Percentiles rank a stretch among this genome's conserved stretches.
These are phyloP conservation scores for Stenchaetothrips biformis DNA, from an alignment of 2,888 invertebrate species.

Conservation along the genomic window DNA sequence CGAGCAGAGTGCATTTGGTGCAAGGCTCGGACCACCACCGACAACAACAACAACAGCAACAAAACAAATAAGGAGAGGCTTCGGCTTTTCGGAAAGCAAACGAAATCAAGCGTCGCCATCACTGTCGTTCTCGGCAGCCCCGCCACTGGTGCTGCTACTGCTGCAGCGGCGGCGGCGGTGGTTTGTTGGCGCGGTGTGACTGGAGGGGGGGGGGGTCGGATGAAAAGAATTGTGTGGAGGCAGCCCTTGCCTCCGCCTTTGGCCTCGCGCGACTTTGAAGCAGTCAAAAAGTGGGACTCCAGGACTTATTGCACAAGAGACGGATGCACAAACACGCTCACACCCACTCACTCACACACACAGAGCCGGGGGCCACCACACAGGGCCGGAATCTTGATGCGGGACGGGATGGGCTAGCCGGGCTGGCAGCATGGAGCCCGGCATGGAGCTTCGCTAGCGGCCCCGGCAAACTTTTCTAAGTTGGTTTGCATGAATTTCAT, in stretches of 20 bases:
- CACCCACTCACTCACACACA: too few relatives aligned
- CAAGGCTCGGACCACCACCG: neutral
- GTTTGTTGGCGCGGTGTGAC: neutral
- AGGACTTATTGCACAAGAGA: too few relatives aligned
- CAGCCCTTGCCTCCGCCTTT: neutral
- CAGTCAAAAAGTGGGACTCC: constrained; percentile 10
- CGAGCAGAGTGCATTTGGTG: neutral
- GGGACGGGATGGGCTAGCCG: neutral
- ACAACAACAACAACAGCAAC: neutral
- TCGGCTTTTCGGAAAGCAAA: neutral
- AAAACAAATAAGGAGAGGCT: neutral
- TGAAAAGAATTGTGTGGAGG: constrained; percentile 8
- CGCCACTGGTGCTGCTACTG: neutral
- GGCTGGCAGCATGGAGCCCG: neutral
- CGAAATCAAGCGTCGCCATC: neutral
- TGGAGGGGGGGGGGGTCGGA: neutral
- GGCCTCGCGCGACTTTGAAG: neutral
- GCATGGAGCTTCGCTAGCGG: neutral
- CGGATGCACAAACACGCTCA: too few relatives aligned
- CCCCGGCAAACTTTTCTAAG: constrained; percentile 11
- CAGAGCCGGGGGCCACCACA: too few relatives aligned
- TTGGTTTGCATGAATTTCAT: constrained; percentile 17
- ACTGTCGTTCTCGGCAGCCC: neutral
- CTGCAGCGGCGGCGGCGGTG: too few relatives aligned
- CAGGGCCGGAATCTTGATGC: neutral